Evolutionary conservation across 2,113 vertebrate species (phyloP), one percentile per base, ranked within the genome.

Genomic region (Gopherus evgoodei): DNA sequence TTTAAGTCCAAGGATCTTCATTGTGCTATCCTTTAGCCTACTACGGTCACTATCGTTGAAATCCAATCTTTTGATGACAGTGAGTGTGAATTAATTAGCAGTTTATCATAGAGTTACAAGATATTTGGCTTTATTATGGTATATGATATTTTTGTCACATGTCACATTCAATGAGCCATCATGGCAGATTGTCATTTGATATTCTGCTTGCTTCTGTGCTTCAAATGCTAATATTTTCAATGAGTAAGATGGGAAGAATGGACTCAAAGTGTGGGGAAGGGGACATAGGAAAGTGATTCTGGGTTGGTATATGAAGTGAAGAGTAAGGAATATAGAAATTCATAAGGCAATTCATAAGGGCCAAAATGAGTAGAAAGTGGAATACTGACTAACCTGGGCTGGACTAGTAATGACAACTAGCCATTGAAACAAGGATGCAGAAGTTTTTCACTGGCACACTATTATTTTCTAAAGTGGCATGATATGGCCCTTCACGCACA

Each of bases 1-100:
- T 49, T 4, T 83, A 91, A 2, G 12, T 82, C n/a, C 88, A 94
- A 89, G 86, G 96, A 84, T 57, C 29, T 84, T 94, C 49, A 50
- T 57, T 81, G 83, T 16, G 2, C 3, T 3, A 1, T 59, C 81
- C 94, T 96, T 91, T 50, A 88, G 75, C 12, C 10, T 31, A 53
- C 6, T 4, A 81, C 86, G 10, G 5, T 89, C 16, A 94, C 89
- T 78, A 56, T 22, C 11, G 24, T 9, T 93, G 81, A 86, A 80
- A 93, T 0, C 5, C 52, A 54, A 38, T 69, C 27, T 87, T 56
- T 57, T 27, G 3, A 25, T 89, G 47, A 72, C 1, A 75, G 10
- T 13, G 49, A 86, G 35, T 2, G 17, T 16, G 3, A 31, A 81
- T 87, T 75, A 57, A 49, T 47, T 59, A 54, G 65, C 14, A 38